Percentiles rank a stretch among this genome's conserved stretches.
phyloP scores from a whole-genome alignment of 2,797 vertebrate species.

The Coregonus sp. region DNA sequence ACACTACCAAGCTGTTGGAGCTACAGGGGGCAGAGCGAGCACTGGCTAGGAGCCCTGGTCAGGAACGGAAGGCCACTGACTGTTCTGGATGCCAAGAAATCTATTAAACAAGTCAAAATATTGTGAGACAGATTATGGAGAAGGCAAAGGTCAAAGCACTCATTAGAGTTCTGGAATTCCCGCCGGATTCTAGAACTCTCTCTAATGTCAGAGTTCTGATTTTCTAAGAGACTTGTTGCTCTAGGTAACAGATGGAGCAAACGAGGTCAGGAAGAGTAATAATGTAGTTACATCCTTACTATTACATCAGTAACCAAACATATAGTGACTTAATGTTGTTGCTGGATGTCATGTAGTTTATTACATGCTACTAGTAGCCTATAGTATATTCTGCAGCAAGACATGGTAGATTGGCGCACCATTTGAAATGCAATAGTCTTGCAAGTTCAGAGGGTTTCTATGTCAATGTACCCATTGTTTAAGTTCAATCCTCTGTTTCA shows the following conservation, averaged over 20 bases:
- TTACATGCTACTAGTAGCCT: neutral
- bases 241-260: constrained; percentile 2
- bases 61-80: neutral
- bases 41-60: neutral
- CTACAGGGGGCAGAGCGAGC: neutral
- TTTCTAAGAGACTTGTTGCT: constrained; percentile 1
- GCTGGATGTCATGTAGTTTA: neutral
- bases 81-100: constrained; percentile 9
- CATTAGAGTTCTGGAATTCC: constrained; percentile 3
- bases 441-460: too few species aligned
- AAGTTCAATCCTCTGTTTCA: constrained; percentile 3
- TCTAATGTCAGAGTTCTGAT: neutral
- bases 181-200: neutral
- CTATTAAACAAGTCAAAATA: constrained; percentile 10
- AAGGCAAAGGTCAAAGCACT: neutral
- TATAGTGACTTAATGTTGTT: neutral
- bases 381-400: constrained; percentile 15
- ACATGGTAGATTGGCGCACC: constrained; percentile 24
- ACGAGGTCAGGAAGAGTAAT: neutral
- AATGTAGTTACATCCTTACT: neutral
- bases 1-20: constrained; percentile 10
- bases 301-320: neutral
- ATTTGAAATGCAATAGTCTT: constrained; percentile 1
- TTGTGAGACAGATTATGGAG: constrained; percentile 6
- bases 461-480: constrained; percentile 10